Conservation (phyloP, 2,888 invertebrate species). For the Hirtodrosophila confusa region DNA sequence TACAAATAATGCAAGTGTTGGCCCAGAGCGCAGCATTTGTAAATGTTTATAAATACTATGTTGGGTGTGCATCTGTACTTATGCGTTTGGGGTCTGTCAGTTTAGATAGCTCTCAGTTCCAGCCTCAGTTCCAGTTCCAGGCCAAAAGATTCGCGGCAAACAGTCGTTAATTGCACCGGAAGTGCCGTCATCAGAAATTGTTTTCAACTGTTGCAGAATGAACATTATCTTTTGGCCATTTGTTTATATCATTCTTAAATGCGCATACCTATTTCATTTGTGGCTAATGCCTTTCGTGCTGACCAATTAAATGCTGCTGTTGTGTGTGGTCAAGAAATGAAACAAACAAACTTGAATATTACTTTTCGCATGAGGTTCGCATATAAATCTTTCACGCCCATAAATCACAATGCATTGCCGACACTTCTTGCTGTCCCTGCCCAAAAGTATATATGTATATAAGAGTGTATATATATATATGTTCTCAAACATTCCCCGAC, state of each 20-base stretch:
- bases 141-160: constrained; percentile 32
- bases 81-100: constrained; percentile 20
- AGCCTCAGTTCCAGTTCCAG: constrained; percentile 44
- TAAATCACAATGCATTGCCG: constrained; percentile 38
- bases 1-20: constrained; percentile 10
- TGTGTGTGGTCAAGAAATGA: constrained; percentile 66
- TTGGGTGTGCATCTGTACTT: not conserved
- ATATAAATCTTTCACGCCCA: constrained; percentile 42
- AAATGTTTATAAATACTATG: constrained; percentile 8
- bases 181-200: constrained; percentile 65
- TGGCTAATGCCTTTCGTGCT: constrained; percentile 44
- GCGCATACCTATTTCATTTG: constrained; percentile 52
- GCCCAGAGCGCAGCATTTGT: constrained; percentile 19
- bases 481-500: constrained; percentile 41
- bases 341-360: constrained; percentile 36
- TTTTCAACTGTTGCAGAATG: constrained; percentile 27
- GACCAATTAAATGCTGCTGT: constrained; percentile 44
- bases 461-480: constrained; percentile 3
- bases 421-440: constrained; percentile 3
- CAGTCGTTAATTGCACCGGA: constrained; percentile 69
- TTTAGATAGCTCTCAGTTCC: constrained; percentile 20
- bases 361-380: constrained; percentile 35
- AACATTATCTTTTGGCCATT: constrained; percentile 15
- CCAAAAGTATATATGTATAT: constrained; percentile 4
- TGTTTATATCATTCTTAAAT: constrained; percentile 32